Base-by-base conservation (phyloP, 2,888 invertebrate genomes). In the Elmis aenea region DNA sequence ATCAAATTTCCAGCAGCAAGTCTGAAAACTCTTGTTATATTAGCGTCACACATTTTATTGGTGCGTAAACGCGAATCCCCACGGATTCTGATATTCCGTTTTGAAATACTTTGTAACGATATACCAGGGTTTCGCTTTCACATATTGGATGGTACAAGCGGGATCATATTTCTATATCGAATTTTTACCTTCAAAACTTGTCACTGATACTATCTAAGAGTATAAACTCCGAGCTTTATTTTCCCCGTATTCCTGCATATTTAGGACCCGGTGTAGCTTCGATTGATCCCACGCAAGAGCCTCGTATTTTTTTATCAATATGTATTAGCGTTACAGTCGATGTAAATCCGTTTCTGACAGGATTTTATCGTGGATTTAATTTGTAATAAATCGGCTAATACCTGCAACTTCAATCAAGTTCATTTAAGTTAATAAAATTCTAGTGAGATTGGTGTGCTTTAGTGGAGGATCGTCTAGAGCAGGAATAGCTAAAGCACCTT, bases 401-500 rank as follows among this genome's bases (percentile, higher is more conserved):
- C n/a, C n/a, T n/a, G n/a, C n/a, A n/a, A n/a, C n/a, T n/a, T n/a
- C n/a, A n/a, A n/a, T n/a, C n/a, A n/a, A n/a, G n/a, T n/a, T n/a
- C n/a, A n/a, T n/a, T n/a, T n/a, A n/a, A n/a, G n/a, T n/a, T n/a
- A n/a, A n/a, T n/a, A n/a, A n/a, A n/a, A n/a, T n/a, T n/a, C n/a
- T n/a, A n/a, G n/a, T n/a, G n/a, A n/a, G n/a, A n/a, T n/a, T n/a
- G n/a, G n/a, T n/a, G n/a, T n/a, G n/a, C n/a, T n/a, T n/a, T n/a
- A n/a, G n/a, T n/a, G n/a, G n/a, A n/a, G n/a, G n/a, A n/a, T n/a
- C n/a, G n/a, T n/a, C n/a, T n/a, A n/a, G n/a, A n/a, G 39, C 34
- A 39, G 29, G 39, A 28, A 23, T 6, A 34, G 33, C 21, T 34
- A 34, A 30, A 39, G 34, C 34, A 39, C 39, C 39, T 39, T 39